Evolutionary conservation across 1,140 invertebrate species (phyloP), one percentile per base, ranked within the genome.

Genomic region (Temnothorax longispinosus): DNA sequence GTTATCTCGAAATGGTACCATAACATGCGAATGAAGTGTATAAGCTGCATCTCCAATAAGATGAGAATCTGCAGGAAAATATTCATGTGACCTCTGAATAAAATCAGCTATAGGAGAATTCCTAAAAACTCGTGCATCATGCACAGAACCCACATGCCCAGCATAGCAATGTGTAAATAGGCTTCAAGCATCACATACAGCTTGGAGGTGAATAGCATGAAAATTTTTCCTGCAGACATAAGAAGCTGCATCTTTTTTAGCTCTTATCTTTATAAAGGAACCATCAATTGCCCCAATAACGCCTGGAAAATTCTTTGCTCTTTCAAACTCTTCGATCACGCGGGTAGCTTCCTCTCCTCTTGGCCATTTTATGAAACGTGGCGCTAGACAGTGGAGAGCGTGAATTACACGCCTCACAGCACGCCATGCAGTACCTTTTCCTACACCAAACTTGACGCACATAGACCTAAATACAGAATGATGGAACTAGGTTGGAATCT

Each of bases 291-390:
- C n/a, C n/a, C 65, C 38, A 69, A 69, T 69, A 3, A 67, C 65
- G 2, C 7, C 35, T 64, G 32, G 62, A 38, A 65, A 65, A 65
- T 1, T 0, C 35, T 65, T 65, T 0, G 8, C 38, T 5, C 5
- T 44, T 69, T 44, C 0, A 69, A 69, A 69, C 27, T 41, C 65
- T 69, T 69, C 65, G 2, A 69, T 69, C 2, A 44, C n/a, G n/a
- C 15, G 13, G 0, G 8, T 72, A 10, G 69, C 27, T 4, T 72
- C 15, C 8, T 72, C 69, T 72, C 27, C 27, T 72, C n/a, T 72
- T 52, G 47, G 69, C 69, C 69, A 72, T 52, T 72, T 72, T 3
- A 72, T 52, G 35, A 72, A 72, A 52, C 27, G 69, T 72, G 44
- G 15, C 4, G 27, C 69, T 72, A 52, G 7, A 0, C 69, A 72